A percentile compares a stretch with the other conserved stretches of the same genome.
These are phyloP conservation scores for Elephantulus edwardii DNA, from an alignment of 2,113 vertebrate genomes.

Conservation along the genomic window DNA sequence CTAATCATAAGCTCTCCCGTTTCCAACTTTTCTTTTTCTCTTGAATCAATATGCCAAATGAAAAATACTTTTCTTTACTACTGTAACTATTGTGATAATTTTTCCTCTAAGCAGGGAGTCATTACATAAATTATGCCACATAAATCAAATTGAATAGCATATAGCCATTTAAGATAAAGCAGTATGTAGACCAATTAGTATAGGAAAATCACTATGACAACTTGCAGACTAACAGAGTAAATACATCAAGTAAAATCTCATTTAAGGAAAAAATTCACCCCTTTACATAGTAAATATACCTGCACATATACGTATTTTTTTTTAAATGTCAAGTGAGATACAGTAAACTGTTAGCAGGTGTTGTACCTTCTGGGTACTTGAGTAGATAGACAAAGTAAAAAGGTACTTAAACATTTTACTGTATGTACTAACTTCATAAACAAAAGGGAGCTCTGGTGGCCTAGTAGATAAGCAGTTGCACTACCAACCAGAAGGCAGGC, in stretches of 20 bases:
- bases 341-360: background rate
- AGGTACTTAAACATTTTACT: conserved; percentile 38
- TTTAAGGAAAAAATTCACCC: conserved; percentile 12
- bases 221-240: conserved; percentile 19
- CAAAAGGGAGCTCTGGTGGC: no score
- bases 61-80: no score
- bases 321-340: conserved; percentile 9
- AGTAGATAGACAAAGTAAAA: conserved; percentile 24
- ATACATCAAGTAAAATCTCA: background rate
- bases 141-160: conserved; percentile 21
- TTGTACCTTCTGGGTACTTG: conserved; percentile 12
- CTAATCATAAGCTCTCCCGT: no score
- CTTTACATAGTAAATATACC: background rate
- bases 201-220: conserved; percentile 2
- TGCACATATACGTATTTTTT: background rate
- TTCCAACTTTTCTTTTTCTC: no score
- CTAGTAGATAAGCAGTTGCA: no score
- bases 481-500: no score
- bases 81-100: no score
- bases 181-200: background rate
- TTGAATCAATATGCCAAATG: no score
- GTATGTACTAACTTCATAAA: no score
- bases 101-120: no score
- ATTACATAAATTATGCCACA: background rate
- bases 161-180: conserved; percentile 11